Conservation (phyloP, 2,113 vertebrate species). For the Collichthys lucidus region DNA sequence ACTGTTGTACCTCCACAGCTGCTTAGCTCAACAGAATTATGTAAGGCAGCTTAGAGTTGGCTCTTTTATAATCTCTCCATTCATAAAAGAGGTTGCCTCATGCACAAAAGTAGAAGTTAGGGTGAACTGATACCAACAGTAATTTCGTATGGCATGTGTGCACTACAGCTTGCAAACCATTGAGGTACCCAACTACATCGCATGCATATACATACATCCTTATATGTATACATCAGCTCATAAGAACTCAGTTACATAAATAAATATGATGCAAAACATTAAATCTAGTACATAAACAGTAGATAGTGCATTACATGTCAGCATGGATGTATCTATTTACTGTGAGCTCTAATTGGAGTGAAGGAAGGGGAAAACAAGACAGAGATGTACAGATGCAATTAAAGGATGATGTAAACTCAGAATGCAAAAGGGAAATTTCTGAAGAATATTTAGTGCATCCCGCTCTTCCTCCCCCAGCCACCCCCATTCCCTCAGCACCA, state of each 20-base stretch:
- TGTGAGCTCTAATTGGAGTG: conserved; percentile 11
- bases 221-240: not conserved
- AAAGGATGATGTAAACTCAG: conserved; percentile 17
- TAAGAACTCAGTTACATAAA: not conserved
- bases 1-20: conserved; percentile 48
- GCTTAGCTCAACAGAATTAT: conserved; percentile 56
- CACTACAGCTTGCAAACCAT: not conserved
- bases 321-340: conserved; percentile 23
- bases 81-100: conserved; percentile 50
- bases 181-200: not conserved
- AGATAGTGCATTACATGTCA: not conserved
- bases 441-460: conserved; percentile 60
- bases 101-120: conserved; percentile 16
- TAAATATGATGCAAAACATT: conserved; percentile 4
- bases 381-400: conserved; percentile 26
- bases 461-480: conserved; percentile 39
- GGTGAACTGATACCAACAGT: not conserved
- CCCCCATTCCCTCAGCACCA: conserved; percentile 60
- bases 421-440: conserved; percentile 46
- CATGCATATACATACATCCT: not conserved
- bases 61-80: conserved; percentile 55
- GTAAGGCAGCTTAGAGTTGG: conserved; percentile 25
- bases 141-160: not conserved
- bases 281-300: not conserved
- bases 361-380: not conserved